Evolutionary conservation across 1,140 invertebrate genomes (phyloP).

Genomic region (Ctenoplectra terminalis): DNA sequence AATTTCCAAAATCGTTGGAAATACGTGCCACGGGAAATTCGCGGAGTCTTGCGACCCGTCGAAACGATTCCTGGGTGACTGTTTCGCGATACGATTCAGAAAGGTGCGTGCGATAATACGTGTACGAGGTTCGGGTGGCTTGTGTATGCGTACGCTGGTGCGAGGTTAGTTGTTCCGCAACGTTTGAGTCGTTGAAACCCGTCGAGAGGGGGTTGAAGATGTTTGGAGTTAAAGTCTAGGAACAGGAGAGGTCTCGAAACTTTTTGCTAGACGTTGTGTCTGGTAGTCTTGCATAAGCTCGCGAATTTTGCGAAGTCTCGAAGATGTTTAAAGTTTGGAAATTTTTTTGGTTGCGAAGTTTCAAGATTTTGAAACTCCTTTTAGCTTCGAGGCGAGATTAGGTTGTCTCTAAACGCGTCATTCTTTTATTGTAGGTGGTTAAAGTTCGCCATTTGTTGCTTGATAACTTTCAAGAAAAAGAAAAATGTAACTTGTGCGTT

Average conservation of each 20-base stretch:
- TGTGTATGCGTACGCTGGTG: background rate
- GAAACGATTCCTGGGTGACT: background rate
- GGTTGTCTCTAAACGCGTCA: background rate
- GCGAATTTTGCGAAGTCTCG: background rate
- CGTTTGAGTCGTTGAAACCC: background rate
- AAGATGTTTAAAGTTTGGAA: too few relatives aligned
- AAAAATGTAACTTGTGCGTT: too few relatives aligned
- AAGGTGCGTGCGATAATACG: too few relatives aligned
- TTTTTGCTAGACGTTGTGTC: background rate
- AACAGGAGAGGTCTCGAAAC: background rate
- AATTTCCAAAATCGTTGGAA: conserved; percentile 59
- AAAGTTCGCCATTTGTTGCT: too few relatives aligned
- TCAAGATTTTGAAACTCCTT: background rate
- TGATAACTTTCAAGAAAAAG: too few relatives aligned
- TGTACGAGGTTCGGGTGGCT: background rate
- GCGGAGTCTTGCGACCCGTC: background rate
- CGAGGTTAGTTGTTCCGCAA: background rate
- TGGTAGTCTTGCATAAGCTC: too few relatives aligned
- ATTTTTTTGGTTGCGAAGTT: background rate
- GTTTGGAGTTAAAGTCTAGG: background rate
- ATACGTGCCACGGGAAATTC: conserved; percentile 13
- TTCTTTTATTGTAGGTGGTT: background rate
- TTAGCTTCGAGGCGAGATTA: too few relatives aligned
- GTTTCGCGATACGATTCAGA: background rate
- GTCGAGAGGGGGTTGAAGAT: background rate